Percentiles rank a stretch among this genome's conserved stretches.
Conservation (phyloP, 2,113 vertebrate species). For the Coreoperca whiteheadi region DNA sequence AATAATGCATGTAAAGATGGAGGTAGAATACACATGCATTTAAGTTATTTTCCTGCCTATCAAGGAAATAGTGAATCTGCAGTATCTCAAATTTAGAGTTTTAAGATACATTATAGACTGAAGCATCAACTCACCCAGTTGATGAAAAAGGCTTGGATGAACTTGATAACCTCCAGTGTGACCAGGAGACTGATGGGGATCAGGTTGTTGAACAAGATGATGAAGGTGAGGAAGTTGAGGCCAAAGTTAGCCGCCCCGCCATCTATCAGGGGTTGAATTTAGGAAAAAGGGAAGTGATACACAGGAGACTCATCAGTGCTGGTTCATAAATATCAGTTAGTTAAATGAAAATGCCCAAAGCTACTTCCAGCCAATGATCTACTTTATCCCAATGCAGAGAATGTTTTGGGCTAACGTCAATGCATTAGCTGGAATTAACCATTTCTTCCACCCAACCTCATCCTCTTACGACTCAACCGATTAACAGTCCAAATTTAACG, state of each 20-base stretch:
- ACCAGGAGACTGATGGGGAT: slow-evolving; percentile 99
- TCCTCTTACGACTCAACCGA: slow-evolving; percentile 71
- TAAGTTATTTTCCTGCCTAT: background rate
- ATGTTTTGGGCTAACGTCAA: slow-evolving; percentile 66
- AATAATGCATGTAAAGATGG: background rate
- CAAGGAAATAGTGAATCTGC: background rate
- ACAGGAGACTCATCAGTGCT: slow-evolving; percentile 63
- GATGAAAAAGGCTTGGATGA: slow-evolving; percentile 98
- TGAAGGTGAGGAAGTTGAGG: slow-evolving; percentile 99
- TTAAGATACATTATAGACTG: background rate
- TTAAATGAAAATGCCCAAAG: slow-evolving; percentile 74
- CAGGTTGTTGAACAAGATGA: slow-evolving; percentile 99
- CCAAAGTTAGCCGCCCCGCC: slow-evolving; percentile 97
- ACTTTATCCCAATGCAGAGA: slow-evolving; percentile 73
- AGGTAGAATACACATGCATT: background rate
- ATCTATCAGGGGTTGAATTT: slow-evolving; percentile 85
- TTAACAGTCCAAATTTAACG: slow-evolving; percentile 75
- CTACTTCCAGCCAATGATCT: slow-evolving; percentile 77
- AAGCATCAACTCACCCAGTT: slow-evolving; percentile 92
- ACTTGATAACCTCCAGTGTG: slow-evolving; percentile 98
- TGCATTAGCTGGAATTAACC: slow-evolving; percentile 80
- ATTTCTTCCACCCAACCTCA: slow-evolving; percentile 79
- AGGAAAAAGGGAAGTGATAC: slow-evolving; percentile 74
- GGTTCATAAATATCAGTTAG: slow-evolving; percentile 26
- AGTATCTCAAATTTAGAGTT: background rate